Base-by-base conservation (phyloP, 2,113 vertebrate species). In the Erinaceus europaeus region DNA sequence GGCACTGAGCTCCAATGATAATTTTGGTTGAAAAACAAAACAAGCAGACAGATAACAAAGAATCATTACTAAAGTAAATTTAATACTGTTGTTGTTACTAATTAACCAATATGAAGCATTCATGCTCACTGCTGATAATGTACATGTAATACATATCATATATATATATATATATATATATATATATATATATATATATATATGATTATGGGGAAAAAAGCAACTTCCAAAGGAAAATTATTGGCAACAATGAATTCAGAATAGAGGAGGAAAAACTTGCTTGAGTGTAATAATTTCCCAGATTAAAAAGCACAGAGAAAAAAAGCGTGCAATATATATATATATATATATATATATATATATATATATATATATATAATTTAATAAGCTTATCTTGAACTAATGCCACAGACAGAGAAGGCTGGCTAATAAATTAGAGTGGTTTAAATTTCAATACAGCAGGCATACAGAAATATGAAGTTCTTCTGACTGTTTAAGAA, bases 41-140 rank as follows among this genome's bases (percentile, higher is more conserved):
- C n/a, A n/a, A n/a, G n/a, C n/a, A n/a, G n/a, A n/a, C n/a, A n/a
- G n/a, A n/a, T n/a, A n/a, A n/a, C n/a, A n/a, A n/a, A n/a, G 12
- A 80, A 82, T 50, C 78, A 74, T 73, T 89, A 42, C 27, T 91
- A 34, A 89, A 61, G 21, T 1, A 84, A 89, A 55, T 29, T 48
- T 79, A 59, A 36, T 68, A 62, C 13, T 52, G 29, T 14, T 27
- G 40, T 9, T 72, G 67, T 29, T 67, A 59, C 5, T 38, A 29
- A 44, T 64, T 83, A 68, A 48, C 17, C 13, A 42, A 38, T 46
- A 82, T 52, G n/a, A 91, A 79, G 55, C 8, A 36, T 6, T 62
- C 57, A 50, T 59, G 44, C 38, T 64, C 32, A 42, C 32, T 72
- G 40, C 15, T 52, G 34, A 48, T 61, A 13, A 84, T n/a, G n/a